A percentile compares a stretch with the other conserved stretches of the same genome.
Conservation (phyloP, 2,113 vertebrate genomes). For the Cnemophilus loriae region DNA sequence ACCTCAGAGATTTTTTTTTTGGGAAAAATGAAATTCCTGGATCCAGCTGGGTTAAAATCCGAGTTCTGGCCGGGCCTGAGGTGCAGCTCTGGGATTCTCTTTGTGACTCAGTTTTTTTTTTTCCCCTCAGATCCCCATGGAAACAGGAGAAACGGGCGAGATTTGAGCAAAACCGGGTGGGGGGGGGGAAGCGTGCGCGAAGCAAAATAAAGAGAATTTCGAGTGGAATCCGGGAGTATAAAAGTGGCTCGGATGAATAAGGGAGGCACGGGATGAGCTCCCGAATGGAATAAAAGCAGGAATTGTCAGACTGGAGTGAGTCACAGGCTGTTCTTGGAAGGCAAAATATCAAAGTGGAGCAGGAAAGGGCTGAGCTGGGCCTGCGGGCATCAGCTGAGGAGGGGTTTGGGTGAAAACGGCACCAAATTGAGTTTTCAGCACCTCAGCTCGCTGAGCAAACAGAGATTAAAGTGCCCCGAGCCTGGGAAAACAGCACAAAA, state of each 20-base stretch:
- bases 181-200: too few species aligned
- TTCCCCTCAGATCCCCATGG: background rate
- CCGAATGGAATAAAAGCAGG: background rate
- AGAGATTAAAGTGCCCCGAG: background rate
- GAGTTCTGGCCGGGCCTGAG: background rate
- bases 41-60: background rate
- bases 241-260: background rate
- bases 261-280: background rate
- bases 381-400: background rate
- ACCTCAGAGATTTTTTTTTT: too few species aligned
- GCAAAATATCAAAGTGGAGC: background rate
- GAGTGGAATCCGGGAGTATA: background rate
- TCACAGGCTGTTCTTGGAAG: background rate
- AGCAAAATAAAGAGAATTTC: background rate
- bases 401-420: background rate
- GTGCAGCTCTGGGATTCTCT: background rate
- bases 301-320: background rate
- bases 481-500: background rate
- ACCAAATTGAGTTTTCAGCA: background rate
- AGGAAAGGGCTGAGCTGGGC: background rate
- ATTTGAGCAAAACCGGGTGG: background rate
- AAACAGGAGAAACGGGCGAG: background rate
- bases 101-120: background rate
- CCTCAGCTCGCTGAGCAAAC: background rate
- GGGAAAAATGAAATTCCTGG: background rate